Evolutionary conservation across 2,888 invertebrate genomes (phyloP), one percentile per base, ranked within the genome.

Genomic region (Laothoe populi): DNA sequence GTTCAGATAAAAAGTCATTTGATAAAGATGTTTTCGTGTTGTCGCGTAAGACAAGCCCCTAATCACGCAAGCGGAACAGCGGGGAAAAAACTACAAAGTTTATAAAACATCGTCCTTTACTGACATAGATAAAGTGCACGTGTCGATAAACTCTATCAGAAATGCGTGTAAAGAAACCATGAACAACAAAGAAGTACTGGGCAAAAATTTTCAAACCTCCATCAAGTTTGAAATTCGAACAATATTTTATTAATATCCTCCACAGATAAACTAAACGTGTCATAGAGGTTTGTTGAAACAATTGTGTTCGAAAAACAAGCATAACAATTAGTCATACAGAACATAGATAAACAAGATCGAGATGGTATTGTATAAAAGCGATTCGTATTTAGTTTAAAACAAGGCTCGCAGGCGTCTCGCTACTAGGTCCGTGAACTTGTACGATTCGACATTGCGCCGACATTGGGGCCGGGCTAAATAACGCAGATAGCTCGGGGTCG

Each of bases 401-500:
- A 80, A 84, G 84, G 84, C 86, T 84, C 86, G 84, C 73, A 70
- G 77, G 68, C 77, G 77, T 74, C 84, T 73, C 82, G 83, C 82
- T 72, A 76, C 82, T 78, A 77, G 90, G 91, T 90, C 89, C 85
- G 78, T 88, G 90, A 90, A 90, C 91, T 86, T 86, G 81, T 79
- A 82, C 81, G 83, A 79, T 81, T 86, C 90, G 92, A 92, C 92
- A 90, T 92, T 92, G 91, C 80, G 84, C 81, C 89, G 91, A 85
- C 91, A 88, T 91, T 92, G 87, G 83, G 53, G 87, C 79, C 86
- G 85, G 82, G 87, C 90, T 84, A 88, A 91, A 90, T 89, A 88
- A 89, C 88, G 87, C 86, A 90, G 92, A 92, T 92, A 92, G 89
- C 89, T 78, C 75, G 82, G 78, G 90, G 88, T 90, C 84, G 84